phyloP scores from a whole-genome alignment of 2,888 invertebrate species.

The Dastarcus helophoroides region DNA sequence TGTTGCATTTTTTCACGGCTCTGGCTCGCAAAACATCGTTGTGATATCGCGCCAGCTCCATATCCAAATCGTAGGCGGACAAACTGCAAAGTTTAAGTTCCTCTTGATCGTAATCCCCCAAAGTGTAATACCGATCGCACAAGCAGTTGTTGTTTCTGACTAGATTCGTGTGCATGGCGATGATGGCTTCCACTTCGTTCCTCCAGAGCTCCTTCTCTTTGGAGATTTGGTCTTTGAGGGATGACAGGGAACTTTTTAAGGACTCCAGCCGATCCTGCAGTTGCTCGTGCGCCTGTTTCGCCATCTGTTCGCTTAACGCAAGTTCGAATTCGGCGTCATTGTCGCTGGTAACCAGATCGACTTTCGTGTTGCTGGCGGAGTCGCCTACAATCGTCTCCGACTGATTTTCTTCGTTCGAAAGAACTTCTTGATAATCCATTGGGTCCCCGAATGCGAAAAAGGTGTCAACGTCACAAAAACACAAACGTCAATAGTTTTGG shows the following conservation, averaged over 20 bases:
- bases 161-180: slow-evolving; percentile 5
- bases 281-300: slow-evolving; percentile 5
- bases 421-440: no score
- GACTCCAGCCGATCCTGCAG: slow-evolving; percentile 9
- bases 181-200: slow-evolving; percentile 8
- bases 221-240: slow-evolving; percentile 7
- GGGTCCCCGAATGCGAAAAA: no score
- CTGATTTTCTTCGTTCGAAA: no score
- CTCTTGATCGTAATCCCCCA: slow-evolving; percentile 1
- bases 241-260: slow-evolving; percentile 5
- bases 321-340: slow-evolving; percentile 8
- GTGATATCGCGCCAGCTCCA: slow-evolving; percentile 5
- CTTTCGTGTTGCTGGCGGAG: no score
- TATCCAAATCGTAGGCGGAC: neutral
- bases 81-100: neutral
- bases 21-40: slow-evolving; percentile 5
- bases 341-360: no score
- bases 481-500: no score
- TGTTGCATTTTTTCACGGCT: slow-evolving; percentile 4
- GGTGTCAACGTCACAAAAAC: no score
- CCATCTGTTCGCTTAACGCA: slow-evolving; percentile 10
- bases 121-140: neutral
- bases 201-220: slow-evolving; percentile 10
- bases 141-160: slow-evolving; percentile 2
- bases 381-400: no score